Evolutionary conservation across 2,888 invertebrate species (phyloP).

Genomic region (Caradrina kadenii): DNA sequence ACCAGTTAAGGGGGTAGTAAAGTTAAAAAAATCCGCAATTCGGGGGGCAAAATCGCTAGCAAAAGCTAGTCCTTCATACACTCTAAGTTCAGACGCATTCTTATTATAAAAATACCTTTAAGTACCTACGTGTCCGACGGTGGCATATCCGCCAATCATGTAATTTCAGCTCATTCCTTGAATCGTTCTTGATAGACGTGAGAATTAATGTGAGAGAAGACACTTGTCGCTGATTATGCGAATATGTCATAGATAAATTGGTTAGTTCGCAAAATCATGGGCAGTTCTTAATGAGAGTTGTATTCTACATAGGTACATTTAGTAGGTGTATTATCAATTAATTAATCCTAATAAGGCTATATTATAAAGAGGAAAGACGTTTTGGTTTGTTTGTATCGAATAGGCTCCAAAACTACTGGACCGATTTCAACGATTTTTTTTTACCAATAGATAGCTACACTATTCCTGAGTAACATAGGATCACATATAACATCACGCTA

Average conservation of each 20-base stretch:
- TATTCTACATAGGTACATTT: no score
- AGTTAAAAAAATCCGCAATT: neutral
- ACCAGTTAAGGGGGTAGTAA: neutral
- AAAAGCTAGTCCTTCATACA: neutral
- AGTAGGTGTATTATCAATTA: no score
- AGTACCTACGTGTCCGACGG: slow-evolving; percentile 27
- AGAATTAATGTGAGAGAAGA: slow-evolving; percentile 16
- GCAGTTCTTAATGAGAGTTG: no score
- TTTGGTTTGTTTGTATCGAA: no score
- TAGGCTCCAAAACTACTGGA: no score
- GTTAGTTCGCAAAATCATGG: neutral
- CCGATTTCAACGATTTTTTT: no score
- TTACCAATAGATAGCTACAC: no score
- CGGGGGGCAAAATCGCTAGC: neutral
- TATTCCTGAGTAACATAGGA: no score
- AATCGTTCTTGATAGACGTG: slow-evolving; percentile 40
- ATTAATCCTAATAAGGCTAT: neutral
- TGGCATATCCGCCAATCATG: slow-evolving; percentile 40
- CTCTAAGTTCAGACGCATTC: slow-evolving; percentile 15
- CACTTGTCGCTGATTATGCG: neutral
- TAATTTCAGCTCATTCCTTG: slow-evolving; percentile 44
- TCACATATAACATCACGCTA: no score
- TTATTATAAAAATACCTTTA: slow-evolving; percentile 19
- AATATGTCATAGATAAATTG: neutral
- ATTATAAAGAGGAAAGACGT: no score